Evolutionary conservation across 2,113 vertebrate species (phyloP).

Genomic region (Salvelinus sp.): DNA sequence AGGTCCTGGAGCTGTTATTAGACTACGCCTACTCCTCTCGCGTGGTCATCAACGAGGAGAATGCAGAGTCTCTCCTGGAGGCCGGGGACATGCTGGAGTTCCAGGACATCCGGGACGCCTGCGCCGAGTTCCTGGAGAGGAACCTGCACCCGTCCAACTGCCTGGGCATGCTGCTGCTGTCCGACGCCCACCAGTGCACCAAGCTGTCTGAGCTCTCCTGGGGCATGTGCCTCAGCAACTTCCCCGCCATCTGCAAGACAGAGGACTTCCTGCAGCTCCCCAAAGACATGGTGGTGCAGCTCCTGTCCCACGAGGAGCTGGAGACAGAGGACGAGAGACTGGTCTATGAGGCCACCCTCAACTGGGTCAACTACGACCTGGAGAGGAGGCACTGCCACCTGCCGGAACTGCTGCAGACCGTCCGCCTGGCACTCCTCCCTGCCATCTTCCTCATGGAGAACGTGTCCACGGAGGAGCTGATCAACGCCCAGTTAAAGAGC

Average conservation of each 20-base stretch:
- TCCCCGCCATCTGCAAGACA: constrained; percentile 79
- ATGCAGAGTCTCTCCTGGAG: constrained; percentile 81
- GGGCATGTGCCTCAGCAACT: constrained; percentile 83
- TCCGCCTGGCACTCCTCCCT: constrained; percentile 79
- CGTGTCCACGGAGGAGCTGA: constrained; percentile 78
- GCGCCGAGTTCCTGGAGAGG: constrained; percentile 81
- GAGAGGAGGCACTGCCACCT: constrained; percentile 73
- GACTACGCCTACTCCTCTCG: constrained; percentile 84
- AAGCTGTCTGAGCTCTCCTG: constrained; percentile 82
- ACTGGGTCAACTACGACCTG: constrained; percentile 83
- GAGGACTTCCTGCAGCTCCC: constrained; percentile 83
- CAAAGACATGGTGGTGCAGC: constrained; percentile 80
- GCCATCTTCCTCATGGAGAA: constrained; percentile 81
- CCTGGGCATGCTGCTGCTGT: constrained; percentile 81
- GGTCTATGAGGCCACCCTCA: constrained; percentile 81
- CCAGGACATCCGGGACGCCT: constrained; percentile 84
- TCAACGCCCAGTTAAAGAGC: constrained; percentile 76
- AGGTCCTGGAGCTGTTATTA: constrained; percentile 81
- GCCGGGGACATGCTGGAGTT: constrained; percentile 86
- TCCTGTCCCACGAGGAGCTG: constrained; percentile 81
- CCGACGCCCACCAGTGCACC: constrained; percentile 81
- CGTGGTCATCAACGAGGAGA: constrained; percentile 83
- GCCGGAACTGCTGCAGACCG: constrained; percentile 75
- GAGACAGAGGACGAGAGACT: constrained; percentile 82
- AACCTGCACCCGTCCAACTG: constrained; percentile 83